Percentiles rank a stretch among this genome's conserved stretches.
Conservation (phyloP, 2,797 vertebrate genomes). For the Myiothlypis chrysogaster region DNA sequence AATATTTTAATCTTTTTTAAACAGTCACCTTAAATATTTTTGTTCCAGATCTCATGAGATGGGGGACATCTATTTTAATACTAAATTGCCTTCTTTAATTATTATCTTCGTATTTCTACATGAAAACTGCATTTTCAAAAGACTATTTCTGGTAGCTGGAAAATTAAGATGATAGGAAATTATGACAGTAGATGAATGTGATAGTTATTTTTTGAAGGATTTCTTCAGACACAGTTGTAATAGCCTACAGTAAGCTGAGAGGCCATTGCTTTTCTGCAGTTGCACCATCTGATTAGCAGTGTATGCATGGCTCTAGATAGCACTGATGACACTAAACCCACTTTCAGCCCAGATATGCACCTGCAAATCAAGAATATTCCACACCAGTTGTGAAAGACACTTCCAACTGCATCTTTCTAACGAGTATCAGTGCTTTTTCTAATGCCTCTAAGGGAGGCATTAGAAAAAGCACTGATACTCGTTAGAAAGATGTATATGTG, state of each 20-base stretch:
- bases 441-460: no score
- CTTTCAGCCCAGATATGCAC: not conserved
- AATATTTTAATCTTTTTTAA: not conserved
- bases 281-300: not conserved
- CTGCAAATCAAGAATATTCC: not conserved
- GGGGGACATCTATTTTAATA: not conserved
- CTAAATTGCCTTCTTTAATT: not conserved
- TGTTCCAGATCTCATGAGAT: not conserved
- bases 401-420: not conserved
- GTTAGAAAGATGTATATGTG: not conserved
- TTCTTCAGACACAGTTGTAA: not conserved
- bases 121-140: not conserved
- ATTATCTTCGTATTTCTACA: not conserved
- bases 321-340: not conserved
- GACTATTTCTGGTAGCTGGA: not conserved
- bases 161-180: not conserved
- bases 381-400: not conserved
- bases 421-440: no score
- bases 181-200: not conserved
- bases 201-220: not conserved
- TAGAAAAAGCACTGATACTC: not conserved
- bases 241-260: not conserved
- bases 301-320: not conserved
- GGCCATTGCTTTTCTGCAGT: not conserved
- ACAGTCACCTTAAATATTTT: not conserved